A percentile compares a stretch with the other conserved stretches of the same genome.
These are phyloP conservation scores for Cyrtonyx montezumae DNA, from an alignment of 2,113 vertebrate genomes.

Conservation along the genomic window DNA sequence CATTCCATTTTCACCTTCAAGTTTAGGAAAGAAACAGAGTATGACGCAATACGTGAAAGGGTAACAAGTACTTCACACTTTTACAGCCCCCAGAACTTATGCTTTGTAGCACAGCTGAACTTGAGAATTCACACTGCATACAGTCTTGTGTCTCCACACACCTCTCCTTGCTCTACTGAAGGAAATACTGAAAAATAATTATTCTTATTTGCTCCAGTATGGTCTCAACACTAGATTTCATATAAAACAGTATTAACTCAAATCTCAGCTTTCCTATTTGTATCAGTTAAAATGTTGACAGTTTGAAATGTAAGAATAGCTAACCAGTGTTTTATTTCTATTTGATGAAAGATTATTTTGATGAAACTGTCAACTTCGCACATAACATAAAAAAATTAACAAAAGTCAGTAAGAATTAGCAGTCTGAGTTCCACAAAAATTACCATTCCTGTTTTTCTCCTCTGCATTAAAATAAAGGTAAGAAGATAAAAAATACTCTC, in stretches of 20 bases:
- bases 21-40: background rate
- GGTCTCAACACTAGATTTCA: background rate
- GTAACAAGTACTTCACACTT: background rate
- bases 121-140: background rate
- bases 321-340: background rate
- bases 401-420: background rate
- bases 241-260: background rate
- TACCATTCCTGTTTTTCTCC: background rate
- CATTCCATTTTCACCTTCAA: background rate
- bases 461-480: background rate
- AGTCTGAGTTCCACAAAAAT: background rate
- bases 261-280: background rate
- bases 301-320: background rate
- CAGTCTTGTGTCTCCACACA: background rate
- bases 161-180: background rate
- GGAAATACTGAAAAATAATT: background rate
- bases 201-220: background rate
- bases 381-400: background rate
- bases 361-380: background rate
- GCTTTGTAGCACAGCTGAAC: background rate
- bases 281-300: background rate
- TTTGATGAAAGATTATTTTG: rapidly evolving
- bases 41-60: background rate
- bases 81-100: background rate
- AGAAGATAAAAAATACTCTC: background rate